A percentile compares a stretch with the other conserved stretches of the same genome.
Conservation (phyloP, 2,888 invertebrate genomes). For the Lottia gigantea region DNA sequence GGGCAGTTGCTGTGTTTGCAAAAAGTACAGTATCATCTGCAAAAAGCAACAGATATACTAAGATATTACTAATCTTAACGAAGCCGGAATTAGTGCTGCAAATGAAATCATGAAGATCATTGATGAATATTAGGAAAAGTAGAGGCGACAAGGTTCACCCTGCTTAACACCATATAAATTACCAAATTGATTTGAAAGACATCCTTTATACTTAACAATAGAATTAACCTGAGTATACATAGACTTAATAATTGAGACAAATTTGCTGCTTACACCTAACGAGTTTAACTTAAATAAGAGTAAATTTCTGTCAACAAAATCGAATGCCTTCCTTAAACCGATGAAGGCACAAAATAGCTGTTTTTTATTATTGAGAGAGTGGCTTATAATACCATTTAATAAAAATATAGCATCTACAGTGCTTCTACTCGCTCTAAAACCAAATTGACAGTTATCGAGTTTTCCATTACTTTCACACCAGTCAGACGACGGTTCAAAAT, state of each 20-base stretch:
- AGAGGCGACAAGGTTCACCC: background rate
- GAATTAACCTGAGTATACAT: background rate
- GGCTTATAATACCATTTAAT: background rate
- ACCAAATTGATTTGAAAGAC: background rate
- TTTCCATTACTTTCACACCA: background rate
- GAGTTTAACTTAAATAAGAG: background rate
- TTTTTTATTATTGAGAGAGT: background rate
- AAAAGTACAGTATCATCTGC: background rate
- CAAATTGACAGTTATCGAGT: background rate
- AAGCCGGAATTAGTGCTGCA: background rate
- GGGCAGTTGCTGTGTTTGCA: background rate
- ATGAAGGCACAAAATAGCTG: constrained; percentile 1
- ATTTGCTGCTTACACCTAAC: background rate
- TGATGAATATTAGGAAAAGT: constrained; percentile 4
- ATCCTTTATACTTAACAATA: background rate
- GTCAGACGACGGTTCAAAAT: background rate
- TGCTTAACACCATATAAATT: background rate
- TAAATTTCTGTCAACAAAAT: background rate
- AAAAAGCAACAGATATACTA: background rate
- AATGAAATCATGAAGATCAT: background rate
- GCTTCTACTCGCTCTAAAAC: background rate
- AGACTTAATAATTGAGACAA: background rate
- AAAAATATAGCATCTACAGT: background rate
- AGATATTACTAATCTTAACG: background rate
- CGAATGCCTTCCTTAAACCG: constrained; percentile 2